Conservation (phyloP, 1,140 invertebrate species). For the Drosophila micromelanica region DNA sequence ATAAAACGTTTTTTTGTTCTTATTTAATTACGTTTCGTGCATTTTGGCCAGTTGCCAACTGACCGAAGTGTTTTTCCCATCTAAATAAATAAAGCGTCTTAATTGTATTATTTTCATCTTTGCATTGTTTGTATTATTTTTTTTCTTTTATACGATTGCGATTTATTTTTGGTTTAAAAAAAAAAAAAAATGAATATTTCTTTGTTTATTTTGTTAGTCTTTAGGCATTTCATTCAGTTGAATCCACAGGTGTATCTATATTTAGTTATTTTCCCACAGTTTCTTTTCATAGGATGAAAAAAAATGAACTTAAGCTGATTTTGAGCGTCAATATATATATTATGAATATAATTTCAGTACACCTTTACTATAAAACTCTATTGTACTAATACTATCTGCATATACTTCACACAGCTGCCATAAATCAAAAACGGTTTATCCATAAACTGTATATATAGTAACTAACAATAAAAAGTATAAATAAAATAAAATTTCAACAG, state of each 20-base stretch:
- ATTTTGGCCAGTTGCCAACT: conserved; percentile 57
- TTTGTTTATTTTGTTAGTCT: conserved; percentile 36
- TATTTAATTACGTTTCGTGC: conserved; percentile 12
- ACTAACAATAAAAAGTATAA: background rate
- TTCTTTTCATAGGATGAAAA: background rate
- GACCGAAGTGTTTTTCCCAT: conserved; percentile 32
- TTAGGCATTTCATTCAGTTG: conserved; percentile 14
- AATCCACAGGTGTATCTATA: conserved; percentile 50
- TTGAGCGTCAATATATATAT: background rate
- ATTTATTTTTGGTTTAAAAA: conserved; percentile 7
- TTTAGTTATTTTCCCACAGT: conserved; percentile 10
- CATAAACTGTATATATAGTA: background rate
- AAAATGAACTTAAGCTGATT: background rate
- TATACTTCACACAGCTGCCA: background rate
- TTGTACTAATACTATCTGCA: background rate
- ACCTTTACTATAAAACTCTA: background rate
- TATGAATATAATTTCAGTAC: background rate
- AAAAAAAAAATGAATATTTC: conserved; percentile 10
- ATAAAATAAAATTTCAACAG: background rate
- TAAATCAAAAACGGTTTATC: conserved; percentile 21
- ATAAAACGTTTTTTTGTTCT: conserved; percentile 49
- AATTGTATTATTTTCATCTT: conserved; percentile 28
- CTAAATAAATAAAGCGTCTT: conserved; percentile 46
- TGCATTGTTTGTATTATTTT: background rate
- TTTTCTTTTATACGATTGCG: conserved; percentile 10